Conservation (phyloP, 2,888 invertebrate species). For the Tiliacea aurago region DNA sequence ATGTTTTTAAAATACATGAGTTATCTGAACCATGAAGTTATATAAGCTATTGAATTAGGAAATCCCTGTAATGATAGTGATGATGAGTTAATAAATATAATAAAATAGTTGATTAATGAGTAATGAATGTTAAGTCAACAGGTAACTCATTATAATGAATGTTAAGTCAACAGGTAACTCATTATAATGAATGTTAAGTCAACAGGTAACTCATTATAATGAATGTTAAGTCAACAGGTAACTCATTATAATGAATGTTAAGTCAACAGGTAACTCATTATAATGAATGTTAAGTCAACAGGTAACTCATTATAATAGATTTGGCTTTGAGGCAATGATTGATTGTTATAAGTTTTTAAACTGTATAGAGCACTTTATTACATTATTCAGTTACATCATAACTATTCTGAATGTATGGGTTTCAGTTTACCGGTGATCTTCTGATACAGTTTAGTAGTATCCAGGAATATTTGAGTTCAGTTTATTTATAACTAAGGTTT, state of each 20-base stretch:
- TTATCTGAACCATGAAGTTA: neutral
- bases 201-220: conserved; percentile 9
- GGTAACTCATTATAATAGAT: neutral
- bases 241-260: neutral
- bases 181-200: conserved; percentile 12
- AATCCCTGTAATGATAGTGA: too few relatives aligned
- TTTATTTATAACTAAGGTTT: neutral
- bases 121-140: conserved; percentile 11
- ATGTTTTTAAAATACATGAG: conserved; percentile 5
- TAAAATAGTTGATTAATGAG: neutral
- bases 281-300: conserved; percentile 27
- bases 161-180: conserved; percentile 23
- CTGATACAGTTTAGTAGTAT: neutral
- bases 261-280: conserved; percentile 20
- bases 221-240: conserved; percentile 30
- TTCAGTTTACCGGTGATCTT: neutral
- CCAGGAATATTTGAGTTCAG: neutral
- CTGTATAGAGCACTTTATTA: neutral
- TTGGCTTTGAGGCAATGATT: too few relatives aligned
- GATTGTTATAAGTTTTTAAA: neutral
- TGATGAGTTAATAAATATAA: too few relatives aligned
- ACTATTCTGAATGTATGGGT: neutral
- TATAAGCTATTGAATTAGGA: too few relatives aligned
- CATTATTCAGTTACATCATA: conserved; percentile 12
- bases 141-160: neutral